Evolutionary conservation across 2,113 vertebrate species (phyloP), one percentile per base, ranked within the genome.

Genomic region (Lepus americanus): DNA sequence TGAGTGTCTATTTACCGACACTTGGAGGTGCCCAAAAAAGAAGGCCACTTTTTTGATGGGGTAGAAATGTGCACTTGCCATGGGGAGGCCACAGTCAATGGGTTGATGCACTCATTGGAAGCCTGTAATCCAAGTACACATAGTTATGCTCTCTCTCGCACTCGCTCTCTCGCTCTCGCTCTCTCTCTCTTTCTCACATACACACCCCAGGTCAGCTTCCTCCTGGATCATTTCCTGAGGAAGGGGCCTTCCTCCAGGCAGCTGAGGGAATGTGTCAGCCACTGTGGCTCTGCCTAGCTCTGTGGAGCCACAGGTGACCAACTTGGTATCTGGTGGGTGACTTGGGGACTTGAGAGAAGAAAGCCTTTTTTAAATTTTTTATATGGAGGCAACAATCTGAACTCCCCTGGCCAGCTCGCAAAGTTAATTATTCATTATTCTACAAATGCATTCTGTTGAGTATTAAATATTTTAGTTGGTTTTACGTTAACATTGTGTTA

Each of bases 361-460:
- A 89, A 96, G 88, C 90, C 79, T 94, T 91, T 97, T 11, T 14
- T 96, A 96, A 76, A 81, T 81, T 88, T 96, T 98, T 97, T 97
- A 16, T 95, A 92, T 95, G 87, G 86, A 96, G 90, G 92, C 63
- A 91, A 67, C 96, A 51, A 85, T 76, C 86, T 63, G 89, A 98
- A 96, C 93, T 74, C 72, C 90, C 95, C 95, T 92, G 70, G 85
- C 95, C 97, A 95, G 96, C 96, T 98, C 97, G 85, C 97, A 97
- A 98, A 97, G 84, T 97, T 97, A 90, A 95, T 98, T 98, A 94
- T 96, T 97, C 73, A 88, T 98, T 97, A 70, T 94, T 98, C 94
- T 98, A 51, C 77, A 94, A 94, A 87, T 97, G 97, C 82, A 86
- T 98, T 97, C 92, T 96, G 90, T 96, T 94, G 95, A 96, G 96